Conservation (phyloP, 2,888 invertebrate genomes). For the Acleris sparsana region DNA sequence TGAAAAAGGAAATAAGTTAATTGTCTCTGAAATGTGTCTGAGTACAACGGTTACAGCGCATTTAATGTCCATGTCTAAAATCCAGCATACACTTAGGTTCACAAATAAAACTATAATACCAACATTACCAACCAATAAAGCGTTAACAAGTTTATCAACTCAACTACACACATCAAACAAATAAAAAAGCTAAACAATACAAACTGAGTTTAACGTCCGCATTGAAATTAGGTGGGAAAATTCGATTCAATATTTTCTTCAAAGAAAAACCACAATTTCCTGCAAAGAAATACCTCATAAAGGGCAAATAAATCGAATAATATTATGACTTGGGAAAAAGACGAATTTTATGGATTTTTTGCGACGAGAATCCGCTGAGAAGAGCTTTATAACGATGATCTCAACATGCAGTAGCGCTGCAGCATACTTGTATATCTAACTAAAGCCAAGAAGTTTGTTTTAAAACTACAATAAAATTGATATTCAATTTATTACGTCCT, state of each 20-base stretch:
- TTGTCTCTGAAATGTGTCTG: too few species aligned
- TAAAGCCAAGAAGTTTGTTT: not conserved
- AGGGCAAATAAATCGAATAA: slow-evolving; percentile 59
- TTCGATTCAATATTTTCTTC: slow-evolving; percentile 26
- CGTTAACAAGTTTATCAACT: not conserved
- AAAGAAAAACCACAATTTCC: slow-evolving; percentile 55
- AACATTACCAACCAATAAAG: not conserved
- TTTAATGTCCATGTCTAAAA: too few species aligned
- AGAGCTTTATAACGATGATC: slow-evolving; percentile 18
- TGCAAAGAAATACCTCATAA: slow-evolving; percentile 47
- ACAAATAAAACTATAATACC: too few species aligned
- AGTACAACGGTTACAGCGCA: not conserved
- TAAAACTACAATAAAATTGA: not conserved
- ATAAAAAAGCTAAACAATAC: slow-evolving; percentile 24
- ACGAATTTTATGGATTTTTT: slow-evolving; percentile 20
- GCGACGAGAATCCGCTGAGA: slow-evolving; percentile 36
- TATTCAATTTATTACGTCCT: not conserved
- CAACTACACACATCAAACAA: slow-evolving; percentile 3
- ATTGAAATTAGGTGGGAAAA: slow-evolving; percentile 11
- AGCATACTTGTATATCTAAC: not conserved
- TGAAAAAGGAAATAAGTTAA: too few species aligned
- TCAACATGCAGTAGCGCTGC: not conserved
- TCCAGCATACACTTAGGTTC: too few species aligned
- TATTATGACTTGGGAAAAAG: slow-evolving; percentile 58
- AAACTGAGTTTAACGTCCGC: slow-evolving; percentile 5